These are phyloP conservation scores for Pao palembangensis DNA, from an alignment of 2,113 vertebrate species.

Conservation along the genomic window DNA sequence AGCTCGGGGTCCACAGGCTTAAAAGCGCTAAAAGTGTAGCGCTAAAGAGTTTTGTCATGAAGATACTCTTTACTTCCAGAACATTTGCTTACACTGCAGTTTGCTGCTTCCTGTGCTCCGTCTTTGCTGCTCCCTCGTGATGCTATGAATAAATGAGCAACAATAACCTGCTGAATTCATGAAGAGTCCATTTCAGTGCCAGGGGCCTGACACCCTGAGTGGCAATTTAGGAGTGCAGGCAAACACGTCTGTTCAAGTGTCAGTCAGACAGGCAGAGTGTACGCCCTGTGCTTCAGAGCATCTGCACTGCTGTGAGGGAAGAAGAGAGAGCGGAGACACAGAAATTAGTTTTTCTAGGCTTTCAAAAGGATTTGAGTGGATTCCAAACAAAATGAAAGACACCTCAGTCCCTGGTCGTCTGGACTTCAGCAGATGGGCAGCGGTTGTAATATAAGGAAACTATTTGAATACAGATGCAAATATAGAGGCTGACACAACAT, in stretches of 20 bases:
- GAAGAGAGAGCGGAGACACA: background rate
- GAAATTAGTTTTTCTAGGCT: background rate
- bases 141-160: conserved; percentile 46
- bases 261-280: conserved; percentile 30
- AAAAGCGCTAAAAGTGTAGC: too few species aligned
- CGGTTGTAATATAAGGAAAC: too few species aligned
- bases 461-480: too few species aligned
- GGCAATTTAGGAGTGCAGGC: conserved; percentile 31
- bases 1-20: too few species aligned
- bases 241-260: conserved; percentile 20
- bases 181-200: conserved; percentile 37
- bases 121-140: background rate
- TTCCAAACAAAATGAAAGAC: conserved; percentile 4
- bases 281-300: conserved; percentile 28
- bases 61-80: too few species aligned
- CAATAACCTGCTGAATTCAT: conserved; percentile 34
- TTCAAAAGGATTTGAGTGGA: background rate
- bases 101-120: too few species aligned
- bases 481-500: too few species aligned
- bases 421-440: too few species aligned
- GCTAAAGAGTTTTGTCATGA: too few species aligned
- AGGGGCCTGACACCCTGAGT: conserved; percentile 31
- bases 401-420: too few species aligned
- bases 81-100: too few species aligned
- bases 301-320: background rate